Evolutionary conservation across 2,888 invertebrate species (phyloP).

Genomic region (Xanthorhoe spadicearia): DNA sequence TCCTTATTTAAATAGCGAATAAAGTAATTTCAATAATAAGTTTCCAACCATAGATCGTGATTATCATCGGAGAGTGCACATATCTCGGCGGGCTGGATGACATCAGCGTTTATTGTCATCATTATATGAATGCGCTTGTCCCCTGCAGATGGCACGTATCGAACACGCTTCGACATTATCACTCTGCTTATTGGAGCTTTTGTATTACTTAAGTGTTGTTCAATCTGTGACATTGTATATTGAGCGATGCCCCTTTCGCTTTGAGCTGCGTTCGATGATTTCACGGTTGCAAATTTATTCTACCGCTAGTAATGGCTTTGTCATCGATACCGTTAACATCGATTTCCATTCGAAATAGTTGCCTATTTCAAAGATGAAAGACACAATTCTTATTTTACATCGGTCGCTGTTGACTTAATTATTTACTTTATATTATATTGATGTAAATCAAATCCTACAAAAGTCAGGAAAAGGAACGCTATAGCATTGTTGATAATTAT

Average conservation of each 20-base stretch:
- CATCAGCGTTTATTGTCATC: conserved; percentile 7
- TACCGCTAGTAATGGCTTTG: conserved; percentile 6
- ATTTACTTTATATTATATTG: neutral
- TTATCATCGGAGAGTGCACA: conserved; percentile 9
- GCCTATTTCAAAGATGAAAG: neutral
- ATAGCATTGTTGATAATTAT: neutral
- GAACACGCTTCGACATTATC: conserved; percentile 16
- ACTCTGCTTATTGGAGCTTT: conserved; percentile 19
- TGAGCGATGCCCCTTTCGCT: conserved; percentile 10
- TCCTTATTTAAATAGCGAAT: conserved; percentile 8
- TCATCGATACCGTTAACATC: conserved; percentile 8
- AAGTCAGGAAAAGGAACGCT: neutral
- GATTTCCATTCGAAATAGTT: conserved; percentile 5
- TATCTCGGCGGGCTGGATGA: neutral
- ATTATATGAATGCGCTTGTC: neutral
- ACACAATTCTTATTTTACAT: neutral
- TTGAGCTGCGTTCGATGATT: conserved; percentile 5
- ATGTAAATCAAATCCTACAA: too few relatives aligned
- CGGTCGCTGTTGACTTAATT: too few relatives aligned
- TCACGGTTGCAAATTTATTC: conserved; percentile 20
- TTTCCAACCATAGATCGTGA: neutral
- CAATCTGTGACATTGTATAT: conserved; percentile 8
- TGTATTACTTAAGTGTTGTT: conserved; percentile 14
- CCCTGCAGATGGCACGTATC: conserved; percentile 20
- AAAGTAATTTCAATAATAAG: conserved; percentile 1